These are phyloP conservation scores for Stenopsyche tienmushanensis DNA, from an alignment of 1,140 invertebrate species.

Conservation along the genomic window DNA sequence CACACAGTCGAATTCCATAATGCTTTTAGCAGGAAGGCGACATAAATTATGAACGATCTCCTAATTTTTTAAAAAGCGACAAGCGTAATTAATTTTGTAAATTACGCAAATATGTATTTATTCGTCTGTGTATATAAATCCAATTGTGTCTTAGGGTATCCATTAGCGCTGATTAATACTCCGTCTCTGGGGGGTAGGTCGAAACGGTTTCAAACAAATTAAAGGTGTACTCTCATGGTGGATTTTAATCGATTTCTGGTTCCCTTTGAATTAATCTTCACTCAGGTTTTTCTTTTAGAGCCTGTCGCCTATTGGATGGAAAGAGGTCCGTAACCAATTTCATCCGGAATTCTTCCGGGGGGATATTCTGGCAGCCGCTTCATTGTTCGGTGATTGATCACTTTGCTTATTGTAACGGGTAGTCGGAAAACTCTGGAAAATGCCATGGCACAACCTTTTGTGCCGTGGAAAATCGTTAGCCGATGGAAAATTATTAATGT, in stretches of 20 bases:
- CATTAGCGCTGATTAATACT: constrained; percentile 23
- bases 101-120: too few relatives aligned
- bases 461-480: constrained; percentile 5
- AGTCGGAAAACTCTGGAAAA: constrained; percentile 20
- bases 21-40: too few relatives aligned
- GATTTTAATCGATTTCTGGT: constrained; percentile 21
- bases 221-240: not conserved
- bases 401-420: constrained; percentile 31
- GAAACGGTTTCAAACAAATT: constrained; percentile 5
- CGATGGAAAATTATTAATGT: constrained; percentile 35
- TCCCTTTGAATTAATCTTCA: constrained; percentile 17
- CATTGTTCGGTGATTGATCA: constrained; percentile 39
- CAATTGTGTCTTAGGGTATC: not conserved
- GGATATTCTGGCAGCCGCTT: constrained; percentile 2
- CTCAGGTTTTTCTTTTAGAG: constrained; percentile 10
- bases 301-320: not conserved
- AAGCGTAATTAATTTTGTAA: too few relatives aligned
- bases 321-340: not conserved
- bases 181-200: not conserved
- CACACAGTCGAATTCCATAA: too few relatives aligned
- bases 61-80: too few relatives aligned
- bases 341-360: not conserved
- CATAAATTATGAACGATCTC: too few relatives aligned
- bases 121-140: too few relatives aligned
- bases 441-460: constrained; percentile 10